Conservation (phyloP, 2,113 vertebrate species). For the Elgaria multicarinata region DNA sequence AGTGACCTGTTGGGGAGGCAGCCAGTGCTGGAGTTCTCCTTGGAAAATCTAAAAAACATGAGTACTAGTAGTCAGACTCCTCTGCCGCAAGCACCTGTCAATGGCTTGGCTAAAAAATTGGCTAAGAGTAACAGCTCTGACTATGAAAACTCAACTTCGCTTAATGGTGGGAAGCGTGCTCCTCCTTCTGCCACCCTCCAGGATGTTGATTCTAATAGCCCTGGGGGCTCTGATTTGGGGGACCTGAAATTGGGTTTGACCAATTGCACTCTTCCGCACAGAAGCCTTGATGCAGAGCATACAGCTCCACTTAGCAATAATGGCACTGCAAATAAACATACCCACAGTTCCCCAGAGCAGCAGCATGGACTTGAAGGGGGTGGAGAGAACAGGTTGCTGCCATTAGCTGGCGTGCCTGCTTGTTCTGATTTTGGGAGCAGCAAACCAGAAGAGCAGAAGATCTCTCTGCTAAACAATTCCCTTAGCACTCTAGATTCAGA, state of each 20-base stretch:
- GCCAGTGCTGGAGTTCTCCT: slow-evolving; percentile 91
- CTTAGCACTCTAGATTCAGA: slow-evolving; percentile 83
- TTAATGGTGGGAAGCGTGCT: slow-evolving; percentile 86
- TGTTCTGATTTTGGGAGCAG: slow-evolving; percentile 67
- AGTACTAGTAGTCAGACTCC: slow-evolving; percentile 85
- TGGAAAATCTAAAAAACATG: slow-evolving; percentile 93
- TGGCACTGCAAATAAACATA: slow-evolving; percentile 77
- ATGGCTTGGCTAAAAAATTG: slow-evolving; percentile 95
- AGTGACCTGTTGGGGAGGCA: slow-evolving; percentile 87
- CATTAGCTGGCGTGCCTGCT: slow-evolving; percentile 40
- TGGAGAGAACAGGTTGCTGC: slow-evolving; percentile 66
- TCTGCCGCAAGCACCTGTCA: slow-evolving; percentile 84
- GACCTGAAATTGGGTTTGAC: slow-evolving; percentile 81
- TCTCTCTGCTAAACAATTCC: slow-evolving; percentile 56
- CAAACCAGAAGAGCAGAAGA: slow-evolving; percentile 79
- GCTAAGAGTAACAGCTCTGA: slow-evolving; percentile 84
- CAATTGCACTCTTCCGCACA: slow-evolving; percentile 84
- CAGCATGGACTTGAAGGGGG: slow-evolving; percentile 70
- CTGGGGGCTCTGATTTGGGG: slow-evolving; percentile 78
- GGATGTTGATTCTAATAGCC: slow-evolving; percentile 67
- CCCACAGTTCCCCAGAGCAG: slow-evolving; percentile 72
- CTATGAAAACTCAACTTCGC: slow-evolving; percentile 82
- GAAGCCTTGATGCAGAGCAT: slow-evolving; percentile 78
- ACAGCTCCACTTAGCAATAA: slow-evolving; percentile 78
- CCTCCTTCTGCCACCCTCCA: slow-evolving; percentile 69